Evolutionary conservation across 30 jellyfish, hydroid and myxozoan genomes (phyloP).

Genomic region (Hydra vulgaris): DNA sequence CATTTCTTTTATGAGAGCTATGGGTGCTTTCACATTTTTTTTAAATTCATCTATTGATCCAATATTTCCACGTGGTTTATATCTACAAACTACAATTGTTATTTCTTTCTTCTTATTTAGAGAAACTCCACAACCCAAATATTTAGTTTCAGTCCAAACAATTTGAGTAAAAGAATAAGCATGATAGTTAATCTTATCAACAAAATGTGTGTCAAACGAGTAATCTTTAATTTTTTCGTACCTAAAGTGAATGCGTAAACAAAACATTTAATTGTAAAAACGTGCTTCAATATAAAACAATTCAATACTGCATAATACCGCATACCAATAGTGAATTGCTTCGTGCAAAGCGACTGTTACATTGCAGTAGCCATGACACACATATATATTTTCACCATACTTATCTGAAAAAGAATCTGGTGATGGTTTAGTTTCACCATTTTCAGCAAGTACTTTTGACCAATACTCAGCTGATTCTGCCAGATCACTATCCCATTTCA

Average conservation of each 20-base stretch:
- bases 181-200: background rate
- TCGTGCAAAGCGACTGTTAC: background rate
- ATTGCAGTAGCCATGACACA: background rate
- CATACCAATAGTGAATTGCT: background rate
- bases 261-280: too few relatives aligned
- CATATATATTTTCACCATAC: background rate
- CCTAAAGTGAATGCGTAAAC: background rate
- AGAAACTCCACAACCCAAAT: slow-evolving; percentile 2
- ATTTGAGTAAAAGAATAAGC: background rate
- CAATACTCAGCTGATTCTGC: background rate
- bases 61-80: slow-evolving; percentile 9
- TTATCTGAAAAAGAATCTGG: background rate
- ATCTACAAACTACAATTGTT: background rate
- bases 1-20: background rate
- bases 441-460: background rate
- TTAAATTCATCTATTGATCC: background rate
- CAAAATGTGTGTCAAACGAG: background rate
- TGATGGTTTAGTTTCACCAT: background rate
- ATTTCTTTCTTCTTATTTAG: background rate
- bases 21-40: background rate
- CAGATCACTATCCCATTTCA: background rate
- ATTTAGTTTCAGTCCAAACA: background rate
- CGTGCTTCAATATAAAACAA: too few relatives aligned
- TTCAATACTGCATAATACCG: background rate
- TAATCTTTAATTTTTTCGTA: background rate